These are phyloP conservation scores for Agriotes lineatus DNA, from an alignment of 2,888 invertebrate species.

Conservation along the genomic window DNA sequence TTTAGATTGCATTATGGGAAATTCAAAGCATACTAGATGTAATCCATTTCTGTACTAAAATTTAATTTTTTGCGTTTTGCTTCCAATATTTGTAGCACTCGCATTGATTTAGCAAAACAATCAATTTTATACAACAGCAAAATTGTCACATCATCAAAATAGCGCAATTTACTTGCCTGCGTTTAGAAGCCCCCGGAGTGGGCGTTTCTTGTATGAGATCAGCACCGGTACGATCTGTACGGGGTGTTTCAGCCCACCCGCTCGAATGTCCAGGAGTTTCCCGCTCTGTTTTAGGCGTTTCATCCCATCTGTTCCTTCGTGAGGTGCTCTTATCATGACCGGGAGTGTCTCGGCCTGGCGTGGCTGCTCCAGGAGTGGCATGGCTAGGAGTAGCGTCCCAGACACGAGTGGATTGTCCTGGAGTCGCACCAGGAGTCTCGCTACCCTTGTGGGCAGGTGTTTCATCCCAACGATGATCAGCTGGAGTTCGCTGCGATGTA, in stretches of 20 bases:
- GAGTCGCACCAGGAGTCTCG: slow-evolving; percentile 94
- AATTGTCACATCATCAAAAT: too few species aligned
- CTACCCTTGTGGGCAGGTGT: slow-evolving; percentile 87
- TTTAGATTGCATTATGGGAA: too few species aligned
- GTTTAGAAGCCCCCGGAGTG: slow-evolving; percentile 94
- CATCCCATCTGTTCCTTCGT: slow-evolving; percentile 98
- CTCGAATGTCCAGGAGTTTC: slow-evolving; percentile 94
- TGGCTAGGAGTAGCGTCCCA: slow-evolving; percentile 99
- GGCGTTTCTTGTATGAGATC: slow-evolving; percentile 84
- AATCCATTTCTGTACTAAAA: too few species aligned
- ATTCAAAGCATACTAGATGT: too few species aligned
- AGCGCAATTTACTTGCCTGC: slow-evolving; percentile 76
- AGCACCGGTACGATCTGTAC: slow-evolving; percentile 87
- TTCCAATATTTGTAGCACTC: too few species aligned
- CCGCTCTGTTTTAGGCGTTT: slow-evolving; percentile 97
- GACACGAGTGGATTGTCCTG: slow-evolving; percentile 87
- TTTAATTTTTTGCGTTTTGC: too few species aligned
- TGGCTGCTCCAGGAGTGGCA: slow-evolving; percentile 86
- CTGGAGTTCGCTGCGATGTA: slow-evolving; percentile 76
- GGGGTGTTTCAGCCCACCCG: slow-evolving; percentile 99
- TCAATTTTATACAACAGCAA: too few species aligned
- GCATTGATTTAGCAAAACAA: too few species aligned
- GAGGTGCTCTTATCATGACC: slow-evolving; percentile 79
- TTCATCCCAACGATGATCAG: slow-evolving; percentile 92
- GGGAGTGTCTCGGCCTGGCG: slow-evolving; percentile 88